Percentiles rank a stretch among this genome's conserved stretches.
These are phyloP conservation scores for Agrochola circellaris DNA, from an alignment of 2,888 invertebrate species.

Conservation along the genomic window DNA sequence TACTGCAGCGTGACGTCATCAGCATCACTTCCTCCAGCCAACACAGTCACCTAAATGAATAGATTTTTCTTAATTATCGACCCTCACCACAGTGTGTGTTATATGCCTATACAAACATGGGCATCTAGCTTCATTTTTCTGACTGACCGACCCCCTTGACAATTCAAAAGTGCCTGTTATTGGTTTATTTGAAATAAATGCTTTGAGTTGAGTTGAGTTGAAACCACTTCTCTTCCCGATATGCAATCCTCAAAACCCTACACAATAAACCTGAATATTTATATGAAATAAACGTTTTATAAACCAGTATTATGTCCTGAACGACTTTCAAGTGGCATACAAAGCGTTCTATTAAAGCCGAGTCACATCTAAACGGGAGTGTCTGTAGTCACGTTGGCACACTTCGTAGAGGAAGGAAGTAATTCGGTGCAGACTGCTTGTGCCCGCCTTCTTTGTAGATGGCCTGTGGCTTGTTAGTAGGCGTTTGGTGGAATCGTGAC, in stretches of 20 bases:
- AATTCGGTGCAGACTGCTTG: conserved; percentile 66
- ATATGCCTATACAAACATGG: background rate
- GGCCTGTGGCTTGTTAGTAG: conserved; percentile 52
- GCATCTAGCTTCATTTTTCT: too few species aligned
- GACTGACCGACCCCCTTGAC: too few species aligned
- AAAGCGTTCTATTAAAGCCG: conserved; percentile 51
- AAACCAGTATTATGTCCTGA: conserved; percentile 28
- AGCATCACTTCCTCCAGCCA: too few species aligned
- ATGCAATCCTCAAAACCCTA: conserved; percentile 13
- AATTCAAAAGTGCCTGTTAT: too few species aligned
- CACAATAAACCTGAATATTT: conserved; percentile 34
- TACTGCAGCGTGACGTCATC: too few species aligned
- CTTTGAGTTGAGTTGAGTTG: too few species aligned
- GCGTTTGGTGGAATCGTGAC: conserved; percentile 43
- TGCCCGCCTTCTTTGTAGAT: conserved; percentile 63
- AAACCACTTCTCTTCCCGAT: too few species aligned
- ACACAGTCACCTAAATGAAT: too few species aligned
- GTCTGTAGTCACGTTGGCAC: conserved; percentile 66
- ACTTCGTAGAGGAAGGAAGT: conserved; percentile 69
- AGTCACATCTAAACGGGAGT: conserved; percentile 43
- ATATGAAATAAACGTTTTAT: conserved; percentile 46
- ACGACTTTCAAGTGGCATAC: conserved; percentile 40
- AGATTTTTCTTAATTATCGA: too few species aligned
- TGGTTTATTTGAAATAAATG: too few species aligned
- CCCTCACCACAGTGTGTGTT: background rate